Percentiles rank a stretch among this genome's conserved stretches.
Evolutionary conservation across 2,113 vertebrate species (phyloP).

Genomic region (Malurus melanocephalus): DNA sequence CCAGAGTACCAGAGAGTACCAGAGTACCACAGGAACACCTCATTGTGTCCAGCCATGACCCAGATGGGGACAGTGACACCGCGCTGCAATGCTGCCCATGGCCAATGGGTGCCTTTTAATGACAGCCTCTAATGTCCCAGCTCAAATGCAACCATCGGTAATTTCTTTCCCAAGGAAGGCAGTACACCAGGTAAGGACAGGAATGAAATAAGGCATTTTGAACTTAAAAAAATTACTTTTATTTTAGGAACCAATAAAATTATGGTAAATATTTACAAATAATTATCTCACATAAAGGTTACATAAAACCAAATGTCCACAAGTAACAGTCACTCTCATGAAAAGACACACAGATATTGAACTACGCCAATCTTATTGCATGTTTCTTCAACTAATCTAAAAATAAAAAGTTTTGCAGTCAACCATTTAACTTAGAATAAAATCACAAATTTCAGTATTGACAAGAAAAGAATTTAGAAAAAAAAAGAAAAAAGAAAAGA

Average conservation of each 20-base stretch:
- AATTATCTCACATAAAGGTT: conserved; percentile 99
- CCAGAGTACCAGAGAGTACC: not conserved
- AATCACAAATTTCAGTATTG: conserved; percentile 76
- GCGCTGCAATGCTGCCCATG: accelerated
- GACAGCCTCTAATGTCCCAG: too few relatives aligned
- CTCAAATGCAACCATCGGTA: not conserved
- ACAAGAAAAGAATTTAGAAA: conserved; percentile 57
- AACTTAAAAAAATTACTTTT: conserved; percentile 99
- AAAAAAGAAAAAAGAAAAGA: conserved; percentile 58
- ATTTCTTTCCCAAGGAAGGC: not conserved
- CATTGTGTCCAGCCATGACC: accelerated
- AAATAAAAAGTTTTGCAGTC: conserved; percentile 85
- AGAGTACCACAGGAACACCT: too few relatives aligned
- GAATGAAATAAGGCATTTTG: conserved; percentile 41
- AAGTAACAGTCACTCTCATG: conserved; percentile 97
- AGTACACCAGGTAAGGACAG: not conserved
- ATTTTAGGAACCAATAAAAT: conserved; percentile 99
- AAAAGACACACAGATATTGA: conserved; percentile 92
- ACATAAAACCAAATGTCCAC: conserved; percentile 96
- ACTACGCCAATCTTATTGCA: conserved; percentile 87
- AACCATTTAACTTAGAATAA: conserved; percentile 91
- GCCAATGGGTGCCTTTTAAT: accelerated
- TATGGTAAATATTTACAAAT: conserved; percentile 99
- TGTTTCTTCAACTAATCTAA: conserved; percentile 90
- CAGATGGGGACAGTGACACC: accelerated